Evolutionary conservation across 1,140 invertebrate species (phyloP), one percentile per base, ranked within the genome.

Genomic region (Drosophila bipectinata): DNA sequence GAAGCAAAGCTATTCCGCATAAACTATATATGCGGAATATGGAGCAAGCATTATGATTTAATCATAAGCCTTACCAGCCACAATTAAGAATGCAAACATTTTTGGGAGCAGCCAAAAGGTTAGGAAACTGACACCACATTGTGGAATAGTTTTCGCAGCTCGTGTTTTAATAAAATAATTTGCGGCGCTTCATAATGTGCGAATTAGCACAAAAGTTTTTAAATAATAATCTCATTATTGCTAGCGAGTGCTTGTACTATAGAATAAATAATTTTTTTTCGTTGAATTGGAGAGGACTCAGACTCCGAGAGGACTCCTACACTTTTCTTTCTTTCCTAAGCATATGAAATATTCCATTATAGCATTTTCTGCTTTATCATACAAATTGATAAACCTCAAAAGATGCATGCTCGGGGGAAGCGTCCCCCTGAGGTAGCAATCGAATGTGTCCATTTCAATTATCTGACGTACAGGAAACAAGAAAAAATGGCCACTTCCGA

Each of bases 301-400:
- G 6, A 28, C 26, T 28, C 26, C 26, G 6, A 28, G 18, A 18
- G 18, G 18, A 18, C 18, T 18, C 18, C 18, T 18, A 18, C 26
- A 6, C 37, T 41, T 49, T 12, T 47, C 8, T 26, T 32, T 37
- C 32, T 10, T 52, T 24, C 53, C 4, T 10, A 28, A 26, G 28
- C 34, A 12, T 37, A 77, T 81, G 51, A 73, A 77, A 58, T 60
- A 85, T 84, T 84, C 77, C 75, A 80, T 81, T 80, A 76, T 62
- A 37, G 34, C 32, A 64, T 81, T 68, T 63, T 47, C 62, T 24
- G 62, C 41, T 58, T 56, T 62, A 14, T 63, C 77, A 87, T 81
- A 78, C 75, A 87, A 87, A 85, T 87, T 81, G 61, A 85, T 82
- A 85, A 64, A 56, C 73, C 68, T 74, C 63, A 87, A 61, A 64